Conservation (phyloP, 2,888 invertebrate genomes). For the Gisinianus flammeolus region DNA sequence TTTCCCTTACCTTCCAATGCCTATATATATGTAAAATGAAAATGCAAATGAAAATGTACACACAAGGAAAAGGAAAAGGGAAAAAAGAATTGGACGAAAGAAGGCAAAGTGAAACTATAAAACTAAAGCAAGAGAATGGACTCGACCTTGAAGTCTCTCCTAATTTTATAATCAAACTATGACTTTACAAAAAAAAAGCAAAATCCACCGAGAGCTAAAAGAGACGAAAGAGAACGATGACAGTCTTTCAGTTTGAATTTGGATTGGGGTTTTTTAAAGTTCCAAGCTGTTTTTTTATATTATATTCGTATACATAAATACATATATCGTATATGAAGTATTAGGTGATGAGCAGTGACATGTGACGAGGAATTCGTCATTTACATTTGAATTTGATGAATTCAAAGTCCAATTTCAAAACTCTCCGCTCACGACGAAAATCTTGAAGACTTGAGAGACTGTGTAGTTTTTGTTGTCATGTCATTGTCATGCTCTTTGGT, state of each 20-base stretch:
- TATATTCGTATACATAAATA: too few species aligned
- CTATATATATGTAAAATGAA: too few species aligned
- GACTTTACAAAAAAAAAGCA: slow-evolving; percentile 12
- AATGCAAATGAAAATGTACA: too few species aligned
- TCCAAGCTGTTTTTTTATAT: background rate
- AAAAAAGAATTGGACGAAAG: too few species aligned
- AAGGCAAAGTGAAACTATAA: too few species aligned
- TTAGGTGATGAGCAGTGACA: slow-evolving; percentile 4
- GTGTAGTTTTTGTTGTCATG: background rate
- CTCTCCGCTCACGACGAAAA: background rate
- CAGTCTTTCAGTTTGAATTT: background rate
- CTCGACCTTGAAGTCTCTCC: background rate
- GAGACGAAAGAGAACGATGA: background rate
- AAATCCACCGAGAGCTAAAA: too few species aligned
- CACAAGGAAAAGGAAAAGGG: too few species aligned
- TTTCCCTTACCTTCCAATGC: too few species aligned
- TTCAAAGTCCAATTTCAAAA: background rate
- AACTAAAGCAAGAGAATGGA: too few species aligned
- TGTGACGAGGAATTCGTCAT: slow-evolving; percentile 9
- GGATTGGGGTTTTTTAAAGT: background rate
- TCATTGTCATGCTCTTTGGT: background rate
- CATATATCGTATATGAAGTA: too few species aligned
- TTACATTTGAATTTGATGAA: too few species aligned
- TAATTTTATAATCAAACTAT: slow-evolving; percentile 15
- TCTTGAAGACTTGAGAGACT: background rate